Percentiles rank a stretch among this genome's conserved stretches.
phyloP scores from a whole-genome alignment of 1,140 invertebrate genomes.

The Araneus ventricosus region DNA sequence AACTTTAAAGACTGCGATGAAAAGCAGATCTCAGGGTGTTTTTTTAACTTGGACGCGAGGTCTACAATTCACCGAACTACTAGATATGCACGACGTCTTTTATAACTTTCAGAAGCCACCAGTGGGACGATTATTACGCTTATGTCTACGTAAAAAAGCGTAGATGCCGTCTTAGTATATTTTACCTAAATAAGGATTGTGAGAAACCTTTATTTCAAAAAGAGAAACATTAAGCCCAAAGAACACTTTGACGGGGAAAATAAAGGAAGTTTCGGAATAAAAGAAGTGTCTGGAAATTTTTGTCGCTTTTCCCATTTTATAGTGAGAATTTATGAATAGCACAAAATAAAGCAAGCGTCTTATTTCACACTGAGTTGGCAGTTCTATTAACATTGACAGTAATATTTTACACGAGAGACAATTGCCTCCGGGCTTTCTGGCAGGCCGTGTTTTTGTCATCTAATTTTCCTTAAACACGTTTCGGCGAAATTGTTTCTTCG shows the following conservation, averaged over 20 bases:
- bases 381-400: constrained; percentile 60
- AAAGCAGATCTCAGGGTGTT: no score
- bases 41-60: no score
- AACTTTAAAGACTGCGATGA: no score
- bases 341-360: not conserved
- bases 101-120: no score
- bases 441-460: constrained; percentile 55
- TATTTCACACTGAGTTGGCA: constrained; percentile 8
- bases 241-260: not conserved
- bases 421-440: not conserved
- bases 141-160: no score
- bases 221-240: not conserved
- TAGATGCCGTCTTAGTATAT: not conserved
- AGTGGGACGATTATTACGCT: no score
- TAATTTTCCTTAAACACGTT: constrained; percentile 69
- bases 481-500: constrained; percentile 49
- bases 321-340: not conserved
- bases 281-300: not conserved
- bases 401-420: constrained; percentile 23
- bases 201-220: not conserved
- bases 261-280: no score
- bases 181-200: not conserved
- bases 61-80: no score
- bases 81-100: no score
- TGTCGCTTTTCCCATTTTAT: not conserved